phyloP scores from a whole-genome alignment of 2,888 invertebrate species.

The Chaitophorus viminalis region DNA sequence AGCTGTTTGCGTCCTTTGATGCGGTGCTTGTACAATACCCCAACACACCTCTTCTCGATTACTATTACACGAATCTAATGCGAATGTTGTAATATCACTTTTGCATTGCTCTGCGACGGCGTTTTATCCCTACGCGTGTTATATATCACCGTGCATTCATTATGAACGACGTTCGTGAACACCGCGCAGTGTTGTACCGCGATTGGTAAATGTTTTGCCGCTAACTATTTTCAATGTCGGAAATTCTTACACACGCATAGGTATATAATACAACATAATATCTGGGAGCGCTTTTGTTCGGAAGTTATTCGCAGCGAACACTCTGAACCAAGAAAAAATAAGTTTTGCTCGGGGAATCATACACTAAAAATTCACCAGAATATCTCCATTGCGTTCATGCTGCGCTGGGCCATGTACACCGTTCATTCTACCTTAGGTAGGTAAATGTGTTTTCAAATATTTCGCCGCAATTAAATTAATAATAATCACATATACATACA shows the following conservation, averaged over 20 bases:
- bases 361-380: not conserved
- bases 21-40: not conserved
- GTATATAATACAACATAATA: not conserved
- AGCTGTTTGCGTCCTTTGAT: no score
- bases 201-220: not conserved
- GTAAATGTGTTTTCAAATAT: constrained; percentile 6
- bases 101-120: not conserved
- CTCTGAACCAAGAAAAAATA: not conserved
- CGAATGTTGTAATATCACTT: not conserved
- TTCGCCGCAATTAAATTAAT: not conserved
- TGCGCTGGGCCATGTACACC: not conserved
- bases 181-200: no score
- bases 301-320: not conserved
- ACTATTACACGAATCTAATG: not conserved
- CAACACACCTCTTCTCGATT: not conserved
- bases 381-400: not conserved
- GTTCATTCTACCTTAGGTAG: not conserved
- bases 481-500: not conserved
- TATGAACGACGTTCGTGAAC: not conserved
- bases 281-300: not conserved
- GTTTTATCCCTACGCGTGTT: not conserved
- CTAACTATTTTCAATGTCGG: not conserved
- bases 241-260: not conserved
- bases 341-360: not conserved
- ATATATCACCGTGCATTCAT: not conserved